phyloP scores from a whole-genome alignment of 1,140 invertebrate species.

The Hyphantria cunea region DNA sequence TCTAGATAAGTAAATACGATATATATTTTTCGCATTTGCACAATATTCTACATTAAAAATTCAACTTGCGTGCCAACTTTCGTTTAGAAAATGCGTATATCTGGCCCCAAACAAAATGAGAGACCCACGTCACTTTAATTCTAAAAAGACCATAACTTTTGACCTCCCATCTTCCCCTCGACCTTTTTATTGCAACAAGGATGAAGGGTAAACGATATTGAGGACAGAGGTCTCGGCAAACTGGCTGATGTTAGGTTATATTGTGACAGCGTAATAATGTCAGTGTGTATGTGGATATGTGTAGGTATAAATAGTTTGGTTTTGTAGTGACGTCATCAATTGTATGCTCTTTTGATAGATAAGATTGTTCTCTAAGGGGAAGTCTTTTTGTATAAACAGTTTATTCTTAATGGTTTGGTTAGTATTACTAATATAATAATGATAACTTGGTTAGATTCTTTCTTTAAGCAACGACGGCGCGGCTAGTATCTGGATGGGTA shows the following conservation, averaged over 20 bases:
- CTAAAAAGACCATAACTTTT: slow-evolving; percentile 1
- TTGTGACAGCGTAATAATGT: slow-evolving; percentile 20
- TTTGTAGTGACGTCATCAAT: neutral
- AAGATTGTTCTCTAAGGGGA: neutral
- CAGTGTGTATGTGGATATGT: slow-evolving; percentile 5
- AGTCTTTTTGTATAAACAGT: no score
- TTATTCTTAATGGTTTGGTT: no score
- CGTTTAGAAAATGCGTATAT: slow-evolving; percentile 21
- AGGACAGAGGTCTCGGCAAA: neutral
- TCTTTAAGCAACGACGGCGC: no score
- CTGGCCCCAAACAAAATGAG: slow-evolving; percentile 19
- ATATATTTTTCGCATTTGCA: slow-evolving; percentile 9
- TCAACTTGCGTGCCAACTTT: slow-evolving; percentile 20
- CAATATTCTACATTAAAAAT: slow-evolving; percentile 21
- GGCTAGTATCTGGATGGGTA: no score
- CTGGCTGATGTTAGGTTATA: slow-evolving; percentile 1
- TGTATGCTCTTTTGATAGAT: neutral
- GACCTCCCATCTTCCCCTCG: neutral
- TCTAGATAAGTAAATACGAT: neutral
- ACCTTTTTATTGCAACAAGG: neutral
- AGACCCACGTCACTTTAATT: slow-evolving; percentile 25
- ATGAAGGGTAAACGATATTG: neutral
- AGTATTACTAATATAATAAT: no score
- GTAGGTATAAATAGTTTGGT: neutral
- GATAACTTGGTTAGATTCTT: no score